Evolutionary conservation across 2,113 vertebrate genomes (phyloP), one percentile per base, ranked within the genome.

Genomic region (Mixornis gularis): DNA sequence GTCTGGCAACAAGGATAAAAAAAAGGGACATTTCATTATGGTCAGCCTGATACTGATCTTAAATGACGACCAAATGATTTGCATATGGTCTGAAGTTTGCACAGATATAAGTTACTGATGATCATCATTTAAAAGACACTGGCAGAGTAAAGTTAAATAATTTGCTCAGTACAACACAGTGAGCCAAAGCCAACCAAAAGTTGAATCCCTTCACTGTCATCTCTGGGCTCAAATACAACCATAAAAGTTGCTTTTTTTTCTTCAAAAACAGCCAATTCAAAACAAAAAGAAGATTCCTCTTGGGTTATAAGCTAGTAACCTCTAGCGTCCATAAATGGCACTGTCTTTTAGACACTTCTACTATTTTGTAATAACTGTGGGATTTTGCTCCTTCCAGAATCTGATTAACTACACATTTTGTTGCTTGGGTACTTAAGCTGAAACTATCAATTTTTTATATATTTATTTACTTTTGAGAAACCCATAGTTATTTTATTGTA

Each of bases 381-480:
- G 48, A 71, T 86, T 95, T 82, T 80, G 59, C 90, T 95, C 59
- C 56, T 87, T 78, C 69, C 60, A 74, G 41, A 48, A 34, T 44
- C 32, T 93, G 85, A 77, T 85, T 77, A 88, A 56, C 64, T 63
- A 44, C 51, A 59, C 10, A 36, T 92, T 83, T 73, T 84, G 13
- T 63, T 94, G 27, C 44, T 83, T 3, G 43, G 13, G 40, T 80
- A 86, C 72, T 88, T 63, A 88, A 74, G 56, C 44, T 90, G 83
- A 49, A 95, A 64, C 44, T 81, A 79, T 48, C 72, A 84, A 76
- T 92, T 94, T 71, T 62, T 56, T 60, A 21, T 66, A 32, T 81
- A 69, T 94, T 88, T 90, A 80, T 86, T 95, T 90, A 78, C 32
- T 90, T 95, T 69, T 74, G 26, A 70, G 65, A 86, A 86, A 19